Evolutionary conservation across 2,113 vertebrate species (phyloP), one percentile per base, ranked within the genome.

Genomic region (Macquaria australasica): DNA sequence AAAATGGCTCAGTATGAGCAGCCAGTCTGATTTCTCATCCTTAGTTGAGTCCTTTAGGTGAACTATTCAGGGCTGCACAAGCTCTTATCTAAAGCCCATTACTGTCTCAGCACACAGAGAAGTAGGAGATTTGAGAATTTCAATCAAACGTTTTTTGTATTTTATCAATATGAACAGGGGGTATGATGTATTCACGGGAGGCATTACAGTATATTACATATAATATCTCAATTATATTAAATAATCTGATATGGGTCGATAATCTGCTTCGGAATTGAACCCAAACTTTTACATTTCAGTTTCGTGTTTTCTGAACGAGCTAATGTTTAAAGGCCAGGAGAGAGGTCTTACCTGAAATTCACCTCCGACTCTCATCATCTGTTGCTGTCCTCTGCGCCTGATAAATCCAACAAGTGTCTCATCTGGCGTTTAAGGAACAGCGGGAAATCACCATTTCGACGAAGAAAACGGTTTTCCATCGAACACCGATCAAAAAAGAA

Each of bases 281-380:
- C 4, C 4, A 43, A 2, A 28, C 0, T 28, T 31, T 14, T 16
- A 1, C 3, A 11, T 58, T 34, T 53, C 3, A 4, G 5, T 6
- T 5, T 41, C 0, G 18, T 14, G 25, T 51, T 69, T 66, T 39
- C 12, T 51, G 0, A 14, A 3, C 5, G 3, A 28, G 9, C 21
- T 28, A 6, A 16, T 21, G 6, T 34, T 53, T 9, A 23, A 50
- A 67, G 2, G 6, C 4, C 15, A 55, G 0, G 5, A 6, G 4
- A 31, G 15, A 21, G 67, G 2, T 51, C 81, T 87, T 78, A 96
- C 95, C 94, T 94, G 87, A 85, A 73, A 53, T 76, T 62, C 77
- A 79, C 73, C 55, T 69, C 59, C 70, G 39, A 21, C 79, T 77
- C 10, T 91, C 91, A 92, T 93, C 77, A 11, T 89, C 74, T 20